Base-by-base conservation (phyloP, 1,140 invertebrate genomes). In the Drosophila orosa region DNA sequence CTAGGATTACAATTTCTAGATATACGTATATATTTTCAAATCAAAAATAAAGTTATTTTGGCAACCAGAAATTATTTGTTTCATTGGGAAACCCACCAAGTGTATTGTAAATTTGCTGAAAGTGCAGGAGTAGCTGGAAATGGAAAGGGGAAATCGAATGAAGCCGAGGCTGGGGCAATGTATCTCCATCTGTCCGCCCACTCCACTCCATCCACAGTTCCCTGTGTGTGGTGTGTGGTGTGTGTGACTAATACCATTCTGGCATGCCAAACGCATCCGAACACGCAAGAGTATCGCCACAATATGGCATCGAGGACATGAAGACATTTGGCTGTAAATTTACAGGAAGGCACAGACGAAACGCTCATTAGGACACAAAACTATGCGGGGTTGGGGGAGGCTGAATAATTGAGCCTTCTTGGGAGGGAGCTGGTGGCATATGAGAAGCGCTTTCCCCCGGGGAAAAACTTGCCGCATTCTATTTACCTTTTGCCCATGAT, bases 211-310 rank as follows among this genome's bases (percentile, higher is more conserved):
- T 12, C 24, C 15, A 15, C 6, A n/a, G 48, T 44, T 56, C 40
- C 15, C 29, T 3, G n/a, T 10, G 8, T 47, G 9, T 9, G 22
- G 22, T 35, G 37, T 59, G 31, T 56, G 56, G 52, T 48, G 47
- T 60, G 54, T 83, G 79, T 86, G 83, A 86, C 83, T 86, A 87
- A 86, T 86, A 77, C 73, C 83, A 82, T 83, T 86, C 74, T 83
- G 75, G 79, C 83, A 86, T 86, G 82, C 83, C 83, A 86, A 79
- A 78, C 83, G 69, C 74, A 80, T 50, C 58, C 77, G 44, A 77
- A 58, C 80, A 85, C 82, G 82, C 82, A 78, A 66, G 25, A 62
- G 59, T 73, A 80, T 63, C 60, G 63, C 79, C 60, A 57, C 78
- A 63, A 67, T 79, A 66, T 79, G 60, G 48, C 25, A 19, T n/a